Evolutionary conservation across 2,888 invertebrate species (phyloP).

Genomic region (Drosophila prolongata): DNA sequence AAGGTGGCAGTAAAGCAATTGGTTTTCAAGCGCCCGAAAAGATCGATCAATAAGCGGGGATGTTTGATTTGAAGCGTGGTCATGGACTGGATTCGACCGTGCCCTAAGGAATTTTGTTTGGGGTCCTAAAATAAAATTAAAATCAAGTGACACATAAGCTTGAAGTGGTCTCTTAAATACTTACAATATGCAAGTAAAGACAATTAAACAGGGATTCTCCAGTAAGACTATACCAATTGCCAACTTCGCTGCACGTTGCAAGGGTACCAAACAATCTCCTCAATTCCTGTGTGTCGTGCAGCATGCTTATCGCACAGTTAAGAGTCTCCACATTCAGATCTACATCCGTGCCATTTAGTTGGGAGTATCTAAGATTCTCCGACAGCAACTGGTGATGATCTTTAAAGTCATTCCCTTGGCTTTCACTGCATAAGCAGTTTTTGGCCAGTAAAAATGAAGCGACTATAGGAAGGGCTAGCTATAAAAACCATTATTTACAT

Average conservation of each 20-base stretch:
- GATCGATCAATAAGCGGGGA: slow-evolving; percentile 66
- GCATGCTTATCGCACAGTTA: slow-evolving; percentile 46
- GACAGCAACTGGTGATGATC: slow-evolving; percentile 45
- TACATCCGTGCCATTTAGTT: slow-evolving; percentile 12
- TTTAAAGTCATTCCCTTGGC: slow-evolving; percentile 37
- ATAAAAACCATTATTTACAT: slow-evolving; percentile 17
- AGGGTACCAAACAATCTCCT: slow-evolving; percentile 58
- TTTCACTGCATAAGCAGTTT: slow-evolving; percentile 52
- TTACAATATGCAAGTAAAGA: slow-evolving; percentile 66
- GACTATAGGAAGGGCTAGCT: slow-evolving; percentile 56
- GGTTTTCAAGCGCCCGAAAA: slow-evolving; percentile 72
- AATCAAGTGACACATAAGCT: not conserved
- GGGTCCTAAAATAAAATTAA: slow-evolving; percentile 3
- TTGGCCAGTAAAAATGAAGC: slow-evolving; percentile 56
- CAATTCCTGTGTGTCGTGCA: slow-evolving; percentile 66
- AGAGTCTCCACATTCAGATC: slow-evolving; percentile 56
- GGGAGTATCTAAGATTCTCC: slow-evolving; percentile 23
- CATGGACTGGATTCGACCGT: slow-evolving; percentile 41
- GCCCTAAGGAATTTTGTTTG: not conserved
- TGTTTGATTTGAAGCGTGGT: slow-evolving; percentile 50
- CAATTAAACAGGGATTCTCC: slow-evolving; percentile 55
- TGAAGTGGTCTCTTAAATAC: slow-evolving; percentile 8
- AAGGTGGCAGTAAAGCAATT: slow-evolving; percentile 66
- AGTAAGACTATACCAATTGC: slow-evolving; percentile 64
- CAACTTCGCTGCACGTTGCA: slow-evolving; percentile 39